phyloP scores from a whole-genome alignment of 2,888 invertebrate species.

The Stenurella melanura region DNA sequence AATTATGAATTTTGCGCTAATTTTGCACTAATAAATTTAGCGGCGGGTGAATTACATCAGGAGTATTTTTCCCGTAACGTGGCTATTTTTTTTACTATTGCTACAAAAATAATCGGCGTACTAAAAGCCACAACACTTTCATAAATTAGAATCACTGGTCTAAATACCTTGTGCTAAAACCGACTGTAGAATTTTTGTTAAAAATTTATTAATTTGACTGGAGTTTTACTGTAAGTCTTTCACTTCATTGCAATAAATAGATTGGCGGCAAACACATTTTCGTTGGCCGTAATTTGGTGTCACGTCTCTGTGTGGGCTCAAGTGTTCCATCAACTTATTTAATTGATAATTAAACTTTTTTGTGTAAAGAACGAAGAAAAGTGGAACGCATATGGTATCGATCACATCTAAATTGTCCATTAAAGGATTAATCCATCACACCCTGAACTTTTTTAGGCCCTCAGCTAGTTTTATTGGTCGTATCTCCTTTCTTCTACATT shows the following conservation, averaged over 20 bases:
- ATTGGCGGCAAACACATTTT: not conserved
- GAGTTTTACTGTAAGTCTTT: no score
- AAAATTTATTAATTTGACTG: no score
- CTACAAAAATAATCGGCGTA: no score
- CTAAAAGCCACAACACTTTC: no score
- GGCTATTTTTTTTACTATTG: no score
- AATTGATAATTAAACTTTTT: constrained; percentile 37
- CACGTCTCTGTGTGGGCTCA: constrained; percentile 1
- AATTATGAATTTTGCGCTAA: no score
- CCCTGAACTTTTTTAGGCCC: constrained; percentile 19
- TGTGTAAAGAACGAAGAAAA: not conserved
- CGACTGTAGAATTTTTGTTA: no score
- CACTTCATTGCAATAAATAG: not conserved
- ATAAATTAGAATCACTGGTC: no score
- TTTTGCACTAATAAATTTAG: no score
- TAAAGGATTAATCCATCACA: constrained; percentile 44
- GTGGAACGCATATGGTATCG: constrained; percentile 25
- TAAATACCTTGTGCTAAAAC: no score
- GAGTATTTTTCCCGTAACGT: no score
- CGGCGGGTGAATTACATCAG: no score
- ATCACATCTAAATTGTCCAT: constrained; percentile 38
- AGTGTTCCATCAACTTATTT: constrained; percentile 4
- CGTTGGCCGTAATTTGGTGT: not conserved
- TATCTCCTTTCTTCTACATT: constrained; percentile 30
- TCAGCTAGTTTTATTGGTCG: constrained; percentile 29